phyloP scores from a whole-genome alignment of 2,113 vertebrate species.

The Nanorana parkeri region DNA sequence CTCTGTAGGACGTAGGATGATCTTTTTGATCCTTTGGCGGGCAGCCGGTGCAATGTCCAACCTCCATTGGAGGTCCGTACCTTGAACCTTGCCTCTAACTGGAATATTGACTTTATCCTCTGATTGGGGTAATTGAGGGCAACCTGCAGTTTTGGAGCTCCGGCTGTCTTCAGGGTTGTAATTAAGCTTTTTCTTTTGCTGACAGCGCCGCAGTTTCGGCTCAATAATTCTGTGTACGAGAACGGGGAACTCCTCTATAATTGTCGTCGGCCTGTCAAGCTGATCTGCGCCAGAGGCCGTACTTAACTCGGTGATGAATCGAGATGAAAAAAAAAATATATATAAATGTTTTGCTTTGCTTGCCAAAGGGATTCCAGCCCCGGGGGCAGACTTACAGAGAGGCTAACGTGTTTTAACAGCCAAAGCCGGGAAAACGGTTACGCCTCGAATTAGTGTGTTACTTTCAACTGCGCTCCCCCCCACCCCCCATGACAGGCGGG shows the following conservation, averaged over 20 bases:
- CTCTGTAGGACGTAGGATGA: no score
- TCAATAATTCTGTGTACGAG: neutral
- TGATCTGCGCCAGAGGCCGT: slow-evolving; percentile 5
- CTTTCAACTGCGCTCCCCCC: neutral
- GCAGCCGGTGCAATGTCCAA: no score
- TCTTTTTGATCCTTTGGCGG: no score
- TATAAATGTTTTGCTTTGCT: slow-evolving; percentile 11
- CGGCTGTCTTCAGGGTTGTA: no score
- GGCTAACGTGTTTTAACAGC: slow-evolving; percentile 37
- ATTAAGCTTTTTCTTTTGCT: neutral
- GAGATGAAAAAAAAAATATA: neutral
- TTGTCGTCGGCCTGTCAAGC: neutral
- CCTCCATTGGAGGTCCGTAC: no score
- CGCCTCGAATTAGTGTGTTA: slow-evolving; percentile 41
- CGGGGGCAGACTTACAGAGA: slow-evolving; percentile 1
- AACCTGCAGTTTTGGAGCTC: no score
- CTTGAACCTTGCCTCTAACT: no score
- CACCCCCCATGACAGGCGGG: slow-evolving; percentile 15
- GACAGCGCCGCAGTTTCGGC: neutral
- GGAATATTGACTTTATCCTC: no score
- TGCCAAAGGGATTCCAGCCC: slow-evolving; percentile 44
- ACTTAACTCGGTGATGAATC: slow-evolving; percentile 38
- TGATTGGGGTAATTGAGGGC: no score
- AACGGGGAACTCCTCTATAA: slow-evolving; percentile 14
- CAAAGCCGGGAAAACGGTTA: slow-evolving; percentile 1